A percentile compares a stretch with the other conserved stretches of the same genome.
Evolutionary conservation across 1,140 invertebrate species (phyloP).

Genomic region (Branchinecta lynchi): DNA sequence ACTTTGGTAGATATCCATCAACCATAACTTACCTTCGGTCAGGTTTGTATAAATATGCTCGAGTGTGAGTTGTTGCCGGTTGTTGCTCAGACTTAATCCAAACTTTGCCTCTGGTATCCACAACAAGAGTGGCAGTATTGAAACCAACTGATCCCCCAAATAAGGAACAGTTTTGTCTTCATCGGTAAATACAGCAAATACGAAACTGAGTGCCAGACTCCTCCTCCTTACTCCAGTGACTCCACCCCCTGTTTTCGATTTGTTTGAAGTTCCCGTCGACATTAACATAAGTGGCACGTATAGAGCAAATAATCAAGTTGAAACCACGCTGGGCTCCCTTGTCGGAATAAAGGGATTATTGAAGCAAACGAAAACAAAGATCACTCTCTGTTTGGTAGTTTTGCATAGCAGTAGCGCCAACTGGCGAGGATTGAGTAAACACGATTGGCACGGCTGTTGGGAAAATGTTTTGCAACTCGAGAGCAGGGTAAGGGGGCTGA

Average conservation of each 20-base stretch:
- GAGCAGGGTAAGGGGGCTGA: too few species aligned
- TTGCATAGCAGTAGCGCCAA: background rate
- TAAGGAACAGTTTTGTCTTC: too few species aligned
- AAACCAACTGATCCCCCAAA: too few species aligned
- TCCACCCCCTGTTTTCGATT: background rate
- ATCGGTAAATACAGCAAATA: background rate
- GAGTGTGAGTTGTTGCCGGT: too few species aligned
- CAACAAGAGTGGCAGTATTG: too few species aligned
- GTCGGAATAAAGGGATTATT: too few species aligned
- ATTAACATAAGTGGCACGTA: slow-evolving; percentile 3
- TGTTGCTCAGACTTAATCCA: too few species aligned
- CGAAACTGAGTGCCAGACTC: background rate
- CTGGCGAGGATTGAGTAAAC: background rate
- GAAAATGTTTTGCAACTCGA: background rate
- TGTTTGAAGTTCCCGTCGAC: background rate
- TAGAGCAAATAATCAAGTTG: slow-evolving; percentile 9
- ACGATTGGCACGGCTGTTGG: background rate
- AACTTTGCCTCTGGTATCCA: too few species aligned
- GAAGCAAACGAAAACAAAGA: too few species aligned
- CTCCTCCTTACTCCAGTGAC: background rate
- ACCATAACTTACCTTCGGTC: too few species aligned
- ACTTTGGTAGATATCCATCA: too few species aligned
- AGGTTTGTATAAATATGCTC: too few species aligned
- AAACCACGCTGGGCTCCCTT: background rate
- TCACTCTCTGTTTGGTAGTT: background rate